Base-by-base conservation (phyloP, 2,113 vertebrate genomes). In the Bettongia penicillata region DNA sequence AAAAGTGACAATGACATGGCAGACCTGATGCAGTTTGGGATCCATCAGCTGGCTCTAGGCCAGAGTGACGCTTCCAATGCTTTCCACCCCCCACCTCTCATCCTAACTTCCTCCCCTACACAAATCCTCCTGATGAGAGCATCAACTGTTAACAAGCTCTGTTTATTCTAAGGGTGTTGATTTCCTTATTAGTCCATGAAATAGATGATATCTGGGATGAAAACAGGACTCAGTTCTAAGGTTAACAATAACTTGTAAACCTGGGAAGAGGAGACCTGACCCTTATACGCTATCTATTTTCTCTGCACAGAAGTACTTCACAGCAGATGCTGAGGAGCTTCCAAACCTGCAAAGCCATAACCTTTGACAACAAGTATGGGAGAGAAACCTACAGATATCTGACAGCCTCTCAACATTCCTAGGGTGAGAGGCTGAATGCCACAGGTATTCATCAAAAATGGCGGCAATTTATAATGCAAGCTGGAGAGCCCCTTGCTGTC, bases 1-100 rank as follows among this genome's bases (percentile, higher is more conserved):
- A 9, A 43, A 16, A 50, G 61, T 0, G 0, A 37, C 68, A 91
- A 51, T 53, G 0, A 22, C 31, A 25, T 0, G 3, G 48, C 37
- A 91, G 92, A 9, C 43, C 84, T 28, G 1, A 16, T 16, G 31
- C 51, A 0, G 31, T 49, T 43, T 31, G 57, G 57, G 61, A 68
- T 68, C 37, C 31, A 90, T 26, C 7, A 90, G 47, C 5, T 50
- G 89, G 89, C 89, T 49, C 89, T 28, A 1, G 26, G 49, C 37
- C 89, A 90, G 9, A 90, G 3, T 1, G 23, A 50, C 28, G 47
- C 48, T 8, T 48, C 24, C 1, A 11, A 25, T 2, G 6, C 89
- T 14, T 53, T 1, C 24, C 12, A 3, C n/a, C n/a, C 48, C 3
- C 2, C 11, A 3, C 8, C 23, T 51, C 12, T 28, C 48, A 48